Conservation (phyloP, 1,140 invertebrate species). For the Drosophila sp. region DNA sequence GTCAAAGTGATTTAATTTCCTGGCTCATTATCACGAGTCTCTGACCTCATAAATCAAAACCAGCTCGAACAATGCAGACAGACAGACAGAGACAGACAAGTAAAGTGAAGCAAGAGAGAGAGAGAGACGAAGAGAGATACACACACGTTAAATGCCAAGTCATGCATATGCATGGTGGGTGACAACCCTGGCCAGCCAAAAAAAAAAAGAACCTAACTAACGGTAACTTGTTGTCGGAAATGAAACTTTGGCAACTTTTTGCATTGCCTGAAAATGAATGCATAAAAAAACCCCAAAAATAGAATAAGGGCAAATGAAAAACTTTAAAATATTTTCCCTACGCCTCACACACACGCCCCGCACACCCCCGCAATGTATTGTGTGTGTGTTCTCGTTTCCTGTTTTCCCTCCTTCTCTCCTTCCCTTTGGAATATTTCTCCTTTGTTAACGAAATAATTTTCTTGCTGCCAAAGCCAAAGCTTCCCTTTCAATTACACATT, state of each 20-base stretch:
- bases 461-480: slow-evolving; percentile 76
- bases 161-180: slow-evolving; percentile 63
- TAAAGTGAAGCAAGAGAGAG: slow-evolving; percentile 6
- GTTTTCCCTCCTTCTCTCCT: neutral
- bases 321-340: slow-evolving; percentile 72
- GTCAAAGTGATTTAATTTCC: slow-evolving; percentile 82
- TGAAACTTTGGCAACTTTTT: slow-evolving; percentile 76
- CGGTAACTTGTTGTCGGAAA: slow-evolving; percentile 81
- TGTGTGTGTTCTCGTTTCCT: slow-evolving; percentile 13
- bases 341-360: neutral
- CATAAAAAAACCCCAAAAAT: slow-evolving; percentile 26
- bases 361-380: slow-evolving; percentile 23
- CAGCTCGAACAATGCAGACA: slow-evolving; percentile 45
- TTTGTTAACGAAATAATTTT: slow-evolving; percentile 82
- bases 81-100: slow-evolving; percentile 25
- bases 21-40: slow-evolving; percentile 81
- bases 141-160: slow-evolving; percentile 70
- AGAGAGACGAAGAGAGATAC: slow-evolving; percentile 23
- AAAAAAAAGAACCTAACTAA: slow-evolving; percentile 63
- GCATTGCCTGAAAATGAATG: slow-evolving; percentile 31
- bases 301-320: slow-evolving; percentile 41
- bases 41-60: slow-evolving; percentile 82
- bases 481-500: slow-evolving; percentile 83
- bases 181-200: slow-evolving; percentile 56
- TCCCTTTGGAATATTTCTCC: slow-evolving; percentile 53